Conservation (phyloP, 2,888 invertebrate species). For the Stenodema calcarata region DNA sequence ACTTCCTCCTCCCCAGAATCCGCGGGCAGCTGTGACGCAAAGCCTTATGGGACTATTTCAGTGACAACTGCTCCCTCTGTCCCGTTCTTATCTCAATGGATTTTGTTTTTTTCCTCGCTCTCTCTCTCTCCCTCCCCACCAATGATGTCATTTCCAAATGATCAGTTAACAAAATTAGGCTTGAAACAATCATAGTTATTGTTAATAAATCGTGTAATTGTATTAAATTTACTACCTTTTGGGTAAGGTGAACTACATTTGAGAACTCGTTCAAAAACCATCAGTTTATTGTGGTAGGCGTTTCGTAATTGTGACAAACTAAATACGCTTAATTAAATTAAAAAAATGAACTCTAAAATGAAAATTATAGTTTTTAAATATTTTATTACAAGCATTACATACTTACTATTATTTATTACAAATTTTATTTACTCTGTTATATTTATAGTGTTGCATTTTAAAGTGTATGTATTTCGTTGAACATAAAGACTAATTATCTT, state of each 20-base stretch:
- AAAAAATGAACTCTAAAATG: background rate
- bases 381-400: constrained; percentile 25
- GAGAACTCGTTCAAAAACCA: background rate
- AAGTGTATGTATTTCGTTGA: constrained; percentile 4
- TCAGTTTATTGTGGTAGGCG: background rate
- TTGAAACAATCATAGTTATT: background rate
- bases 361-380: constrained; percentile 43
- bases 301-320: constrained; percentile 34
- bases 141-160: background rate
- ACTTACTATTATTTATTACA: constrained; percentile 31
- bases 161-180: background rate
- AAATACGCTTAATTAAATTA: constrained; percentile 41
- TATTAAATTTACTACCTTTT: background rate
- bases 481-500: constrained; percentile 37
- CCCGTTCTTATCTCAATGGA: no score
- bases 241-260: background rate
- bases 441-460: constrained; percentile 18
- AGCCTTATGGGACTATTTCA: no score
- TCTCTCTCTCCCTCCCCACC: no score
- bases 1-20: no score
- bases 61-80: no score
- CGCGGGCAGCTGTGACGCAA: no score
- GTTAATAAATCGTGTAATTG: background rate
- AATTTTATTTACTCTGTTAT: constrained; percentile 41
- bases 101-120: no score